These are phyloP conservation scores for Odobenus rosmarus DNA, from an alignment of 2,113 vertebrate genomes.

Conservation along the genomic window DNA sequence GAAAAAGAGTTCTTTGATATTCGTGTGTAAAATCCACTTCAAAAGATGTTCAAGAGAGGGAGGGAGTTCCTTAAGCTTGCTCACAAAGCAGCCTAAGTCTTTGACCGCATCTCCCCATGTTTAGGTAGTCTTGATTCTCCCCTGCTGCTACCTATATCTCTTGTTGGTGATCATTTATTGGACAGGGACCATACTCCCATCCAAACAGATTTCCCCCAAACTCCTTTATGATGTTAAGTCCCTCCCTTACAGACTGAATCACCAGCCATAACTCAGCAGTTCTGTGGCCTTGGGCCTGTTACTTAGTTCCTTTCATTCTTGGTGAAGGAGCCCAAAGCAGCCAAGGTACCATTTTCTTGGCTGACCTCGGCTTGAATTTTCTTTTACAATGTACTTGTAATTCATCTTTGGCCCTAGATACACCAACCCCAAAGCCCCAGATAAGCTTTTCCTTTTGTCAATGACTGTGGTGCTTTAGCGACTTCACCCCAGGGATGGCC, in stretches of 20 bases:
- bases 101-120: neutral
- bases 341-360: neutral
- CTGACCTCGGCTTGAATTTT: neutral
- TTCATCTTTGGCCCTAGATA: no score
- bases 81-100: neutral
- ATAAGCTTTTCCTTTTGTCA: neutral
- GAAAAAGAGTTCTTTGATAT: neutral
- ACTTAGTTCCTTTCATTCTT: neutral
- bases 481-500: neutral
- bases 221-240: neutral
- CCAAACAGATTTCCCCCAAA: neutral
- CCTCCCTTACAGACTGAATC: neutral
- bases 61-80: neutral
- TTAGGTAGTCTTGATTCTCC: neutral
- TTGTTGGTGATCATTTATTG: neutral
- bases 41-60: neutral
- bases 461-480: accelerated
- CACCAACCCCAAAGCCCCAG: neutral
- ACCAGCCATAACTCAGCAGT: no score
- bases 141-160: neutral
- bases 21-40: neutral
- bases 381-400: neutral
- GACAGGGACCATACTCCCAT: neutral
- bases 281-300: neutral
- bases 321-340: neutral